Evolutionary conservation across 2,797 vertebrate species (phyloP).

Genomic region (Steatocranus sp.): DNA sequence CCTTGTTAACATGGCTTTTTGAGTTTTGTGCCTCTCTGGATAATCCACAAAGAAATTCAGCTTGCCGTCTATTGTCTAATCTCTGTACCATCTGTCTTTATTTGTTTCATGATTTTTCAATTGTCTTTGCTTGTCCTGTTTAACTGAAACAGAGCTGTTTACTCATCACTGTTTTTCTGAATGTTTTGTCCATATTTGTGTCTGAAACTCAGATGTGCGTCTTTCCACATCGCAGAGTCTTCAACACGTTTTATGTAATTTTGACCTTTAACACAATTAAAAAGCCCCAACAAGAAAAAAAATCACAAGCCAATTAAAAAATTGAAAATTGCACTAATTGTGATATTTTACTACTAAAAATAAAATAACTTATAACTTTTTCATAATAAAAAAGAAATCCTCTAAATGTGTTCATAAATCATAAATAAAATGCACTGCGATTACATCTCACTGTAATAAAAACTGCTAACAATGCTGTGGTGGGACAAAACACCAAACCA

Average conservation of each 20-base stretch:
- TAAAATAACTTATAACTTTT: not conserved
- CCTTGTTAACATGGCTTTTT: not conserved
- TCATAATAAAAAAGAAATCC: not conserved
- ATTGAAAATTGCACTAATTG: not conserved
- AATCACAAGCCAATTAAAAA: not conserved
- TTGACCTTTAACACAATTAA: slow-evolving; percentile 26
- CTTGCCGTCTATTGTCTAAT: slow-evolving; percentile 23
- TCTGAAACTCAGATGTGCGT: slow-evolving; percentile 60
- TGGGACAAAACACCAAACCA: not conserved
- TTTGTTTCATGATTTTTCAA: slow-evolving; percentile 35
- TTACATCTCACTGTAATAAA: not conserved
- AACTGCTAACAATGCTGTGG: not conserved
- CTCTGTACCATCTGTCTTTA: slow-evolving; percentile 45
- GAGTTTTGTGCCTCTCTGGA: not conserved
- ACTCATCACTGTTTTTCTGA: slow-evolving; percentile 6
- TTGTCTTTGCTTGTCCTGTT: slow-evolving; percentile 50
- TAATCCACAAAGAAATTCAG: not conserved
- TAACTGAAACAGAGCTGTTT: slow-evolving; percentile 33
- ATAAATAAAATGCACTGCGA: not conserved
- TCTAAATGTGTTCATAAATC: not conserved
- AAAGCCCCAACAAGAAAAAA: not conserved
- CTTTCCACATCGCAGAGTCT: slow-evolving; percentile 44
- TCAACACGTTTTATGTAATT: slow-evolving; percentile 50
- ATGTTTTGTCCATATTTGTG: slow-evolving; percentile 55
- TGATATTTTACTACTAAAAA: not conserved